Evolutionary conservation across 2,113 vertebrate species (phyloP).

Genomic region (Oceanites oceanicus): DNA sequence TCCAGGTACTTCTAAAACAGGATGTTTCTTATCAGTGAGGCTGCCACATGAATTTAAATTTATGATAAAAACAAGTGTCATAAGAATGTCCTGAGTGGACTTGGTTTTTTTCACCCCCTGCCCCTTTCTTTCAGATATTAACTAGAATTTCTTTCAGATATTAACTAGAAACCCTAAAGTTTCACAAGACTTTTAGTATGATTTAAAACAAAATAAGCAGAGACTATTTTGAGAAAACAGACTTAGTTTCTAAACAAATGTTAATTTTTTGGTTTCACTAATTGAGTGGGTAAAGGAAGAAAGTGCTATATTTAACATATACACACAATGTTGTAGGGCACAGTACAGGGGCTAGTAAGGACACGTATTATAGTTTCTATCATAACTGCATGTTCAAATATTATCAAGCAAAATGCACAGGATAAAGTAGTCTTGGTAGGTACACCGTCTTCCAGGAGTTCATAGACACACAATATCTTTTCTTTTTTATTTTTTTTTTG

Average conservation of each 20-base stretch:
- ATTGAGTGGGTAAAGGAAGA: background rate
- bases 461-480: background rate
- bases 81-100: background rate
- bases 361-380: background rate
- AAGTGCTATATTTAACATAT: background rate
- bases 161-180: background rate
- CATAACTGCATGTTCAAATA: background rate
- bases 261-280: background rate
- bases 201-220: background rate
- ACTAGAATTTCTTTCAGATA: background rate
- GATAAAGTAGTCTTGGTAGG: background rate
- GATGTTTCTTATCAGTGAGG: background rate
- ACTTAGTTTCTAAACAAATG: background rate
- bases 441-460: background rate
- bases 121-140: background rate
- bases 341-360: background rate
- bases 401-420: background rate
- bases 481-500: no score
- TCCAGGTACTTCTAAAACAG: background rate
- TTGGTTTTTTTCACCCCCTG: background rate
- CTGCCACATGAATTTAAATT: background rate
- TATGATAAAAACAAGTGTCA: background rate
- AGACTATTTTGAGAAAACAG: background rate
- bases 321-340: background rate
- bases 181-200: background rate